A percentile compares a stretch with the other conserved stretches of the same genome.
Conservation (phyloP, 2,888 invertebrate genomes). For the Capitulum mitella region DNA sequence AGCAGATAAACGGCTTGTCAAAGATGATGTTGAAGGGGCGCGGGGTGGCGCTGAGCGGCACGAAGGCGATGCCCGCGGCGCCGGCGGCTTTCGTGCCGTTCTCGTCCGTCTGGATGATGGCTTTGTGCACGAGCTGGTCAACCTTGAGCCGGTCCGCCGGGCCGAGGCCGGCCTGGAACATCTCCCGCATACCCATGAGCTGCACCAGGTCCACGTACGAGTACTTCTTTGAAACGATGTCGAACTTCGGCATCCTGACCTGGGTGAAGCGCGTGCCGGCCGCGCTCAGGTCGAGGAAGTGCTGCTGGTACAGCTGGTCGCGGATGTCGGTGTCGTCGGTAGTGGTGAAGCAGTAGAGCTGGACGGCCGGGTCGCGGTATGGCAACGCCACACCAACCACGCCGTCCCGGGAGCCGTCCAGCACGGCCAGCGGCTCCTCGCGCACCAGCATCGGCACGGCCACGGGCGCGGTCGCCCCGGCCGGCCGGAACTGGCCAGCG, state of each 20-base stretch:
- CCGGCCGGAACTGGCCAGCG: not conserved
- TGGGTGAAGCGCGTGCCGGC: not conserved
- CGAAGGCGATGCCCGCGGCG: constrained; percentile 9
- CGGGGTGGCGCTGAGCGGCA: constrained; percentile 1
- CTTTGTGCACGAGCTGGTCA: constrained; percentile 18
- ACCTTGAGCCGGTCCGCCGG: not conserved
- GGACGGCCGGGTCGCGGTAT: not conserved
- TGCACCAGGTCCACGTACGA: not conserved
- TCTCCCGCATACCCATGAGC: not conserved
- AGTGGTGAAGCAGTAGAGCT: not conserved
- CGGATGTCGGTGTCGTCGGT: not conserved
- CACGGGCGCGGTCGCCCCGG: no score
- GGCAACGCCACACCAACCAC: constrained; percentile 13
- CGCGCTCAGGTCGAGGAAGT: not conserved
- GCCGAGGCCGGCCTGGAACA: constrained; percentile 10
- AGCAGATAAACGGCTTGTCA: not conserved
- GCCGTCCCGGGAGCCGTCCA: not conserved
- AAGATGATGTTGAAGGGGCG: not conserved
- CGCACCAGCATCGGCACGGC: not conserved
- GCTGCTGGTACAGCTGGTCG: not conserved
- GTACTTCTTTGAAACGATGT: not conserved
- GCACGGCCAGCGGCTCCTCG: not conserved
- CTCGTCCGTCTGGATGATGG: constrained; percentile 5
- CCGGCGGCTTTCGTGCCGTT: constrained; percentile 8
- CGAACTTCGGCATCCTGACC: not conserved